Evolutionary conservation across 1,140 invertebrate species (phyloP).

Genomic region (Bombus vancouverensis): DNA sequence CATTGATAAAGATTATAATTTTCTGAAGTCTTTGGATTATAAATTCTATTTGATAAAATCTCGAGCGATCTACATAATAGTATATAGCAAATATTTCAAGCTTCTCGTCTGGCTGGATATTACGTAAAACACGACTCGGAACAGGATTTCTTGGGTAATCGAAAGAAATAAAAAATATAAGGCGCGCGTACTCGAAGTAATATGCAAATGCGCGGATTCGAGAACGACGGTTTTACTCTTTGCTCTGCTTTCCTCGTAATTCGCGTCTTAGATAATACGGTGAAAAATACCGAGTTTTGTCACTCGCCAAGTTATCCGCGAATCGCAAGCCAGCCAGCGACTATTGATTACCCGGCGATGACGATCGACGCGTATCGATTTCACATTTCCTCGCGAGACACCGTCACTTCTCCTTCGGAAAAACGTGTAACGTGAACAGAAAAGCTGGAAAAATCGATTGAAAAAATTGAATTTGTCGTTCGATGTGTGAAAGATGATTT

Average conservation of each 20-base stretch:
- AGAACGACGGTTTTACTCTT: not conserved
- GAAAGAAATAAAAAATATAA: not conserved
- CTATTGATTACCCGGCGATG: not conserved
- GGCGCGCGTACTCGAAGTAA: not conserved
- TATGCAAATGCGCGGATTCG: not conserved
- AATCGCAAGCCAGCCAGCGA: not conserved
- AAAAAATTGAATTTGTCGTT: too few species aligned
- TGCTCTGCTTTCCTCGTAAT: not conserved
- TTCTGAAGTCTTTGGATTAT: not conserved
- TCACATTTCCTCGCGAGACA: not conserved
- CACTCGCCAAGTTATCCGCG: not conserved
- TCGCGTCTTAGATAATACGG: constrained; percentile 11
- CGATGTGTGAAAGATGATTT: too few species aligned
- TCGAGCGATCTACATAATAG: not conserved
- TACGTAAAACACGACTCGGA: not conserved
- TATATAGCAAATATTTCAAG: not conserved
- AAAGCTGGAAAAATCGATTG: too few species aligned
- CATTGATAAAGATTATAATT: not conserved
- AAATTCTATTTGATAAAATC: not conserved
- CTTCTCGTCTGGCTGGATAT: not conserved
- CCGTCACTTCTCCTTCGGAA: too few species aligned
- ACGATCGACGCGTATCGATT: not conserved
- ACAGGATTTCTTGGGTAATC: constrained; percentile 6
- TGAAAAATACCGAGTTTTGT: not conserved
- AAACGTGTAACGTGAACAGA: too few species aligned